Conservation (phyloP, 2,113 vertebrate species). For the Nematolebias whitei region DNA sequence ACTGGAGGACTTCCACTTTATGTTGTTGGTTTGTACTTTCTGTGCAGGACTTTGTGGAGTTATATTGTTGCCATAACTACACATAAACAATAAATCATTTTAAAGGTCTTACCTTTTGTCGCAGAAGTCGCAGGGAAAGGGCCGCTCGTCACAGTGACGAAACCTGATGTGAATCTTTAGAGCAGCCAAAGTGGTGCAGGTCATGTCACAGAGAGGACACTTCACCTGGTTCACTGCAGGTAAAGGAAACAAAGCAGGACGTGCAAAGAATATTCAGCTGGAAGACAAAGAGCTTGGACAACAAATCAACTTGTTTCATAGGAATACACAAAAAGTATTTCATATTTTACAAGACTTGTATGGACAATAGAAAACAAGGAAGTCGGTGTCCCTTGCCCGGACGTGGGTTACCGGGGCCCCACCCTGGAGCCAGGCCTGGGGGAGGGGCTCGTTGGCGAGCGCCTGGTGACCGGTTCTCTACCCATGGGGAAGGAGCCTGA, state of each 20-base stretch:
- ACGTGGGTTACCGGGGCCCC: too few species aligned
- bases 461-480: too few species aligned
- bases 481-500: too few species aligned
- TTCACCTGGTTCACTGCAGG: conserved; percentile 71
- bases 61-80: too few species aligned
- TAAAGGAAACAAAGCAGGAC: not conserved
- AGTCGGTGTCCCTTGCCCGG: too few species aligned
- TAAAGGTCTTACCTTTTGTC: conserved; percentile 66
- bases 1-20: too few species aligned
- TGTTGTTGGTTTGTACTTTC: too few species aligned
- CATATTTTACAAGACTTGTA: not conserved
- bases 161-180: conserved; percentile 81
- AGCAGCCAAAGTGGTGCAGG: conserved; percentile 75
- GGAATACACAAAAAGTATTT: not conserved
- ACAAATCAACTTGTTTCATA: too few species aligned
- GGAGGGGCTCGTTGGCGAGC: too few species aligned
- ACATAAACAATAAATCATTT: not conserved
- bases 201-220: conserved; percentile 73
- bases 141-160: conserved; percentile 75
- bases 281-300: not conserved
- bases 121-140: conserved; percentile 80
- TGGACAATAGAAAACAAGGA: too few species aligned
- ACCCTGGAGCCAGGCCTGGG: too few species aligned
- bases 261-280: not conserved
- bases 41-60: too few species aligned